Conservation (phyloP, 2,797 vertebrate genomes). For the Schizothorax lantsangensis region DNA sequence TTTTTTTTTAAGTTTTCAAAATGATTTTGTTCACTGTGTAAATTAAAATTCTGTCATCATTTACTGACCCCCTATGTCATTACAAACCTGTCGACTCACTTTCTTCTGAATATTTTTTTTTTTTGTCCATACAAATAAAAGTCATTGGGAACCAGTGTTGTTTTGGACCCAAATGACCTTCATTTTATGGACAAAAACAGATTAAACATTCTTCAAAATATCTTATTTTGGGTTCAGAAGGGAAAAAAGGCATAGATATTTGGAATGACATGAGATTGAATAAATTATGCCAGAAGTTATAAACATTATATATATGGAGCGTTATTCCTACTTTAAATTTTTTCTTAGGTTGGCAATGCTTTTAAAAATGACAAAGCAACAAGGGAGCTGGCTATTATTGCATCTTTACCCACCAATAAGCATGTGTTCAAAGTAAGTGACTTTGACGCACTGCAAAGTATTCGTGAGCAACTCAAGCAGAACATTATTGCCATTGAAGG, state of each 20-base stretch:
- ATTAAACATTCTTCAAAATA: too few relatives aligned
- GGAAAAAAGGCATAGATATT: not conserved
- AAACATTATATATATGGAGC: not conserved
- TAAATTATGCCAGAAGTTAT: not conserved
- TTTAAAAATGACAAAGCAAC: fast-evolving
- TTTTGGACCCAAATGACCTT: not conserved
- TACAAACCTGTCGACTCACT: not conserved
- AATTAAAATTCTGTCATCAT: not conserved
- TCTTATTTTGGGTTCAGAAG: too few relatives aligned
- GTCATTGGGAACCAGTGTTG: not conserved
- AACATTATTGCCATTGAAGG: constrained; percentile 80
- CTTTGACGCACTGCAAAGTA: constrained; percentile 66
- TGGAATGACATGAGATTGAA: not conserved
- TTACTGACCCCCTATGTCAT: not conserved
- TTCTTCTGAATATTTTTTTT: not conserved
- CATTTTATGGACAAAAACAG: too few relatives aligned
- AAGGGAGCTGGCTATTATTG: constrained; percentile 64
- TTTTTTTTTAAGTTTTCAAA: not conserved
- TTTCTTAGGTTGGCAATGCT: constrained; percentile 66
- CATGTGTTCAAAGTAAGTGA: constrained; percentile 68
- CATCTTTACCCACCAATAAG: constrained; percentile 48
- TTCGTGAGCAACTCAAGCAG: constrained; percentile 66
- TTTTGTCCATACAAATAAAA: not conserved
- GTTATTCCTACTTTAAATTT: not conserved
- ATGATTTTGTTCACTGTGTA: not conserved